A percentile compares a stretch with the other conserved stretches of the same genome.
Evolutionary conservation across 2,113 vertebrate genomes (phyloP).

Genomic region (Alces alces): DNA sequence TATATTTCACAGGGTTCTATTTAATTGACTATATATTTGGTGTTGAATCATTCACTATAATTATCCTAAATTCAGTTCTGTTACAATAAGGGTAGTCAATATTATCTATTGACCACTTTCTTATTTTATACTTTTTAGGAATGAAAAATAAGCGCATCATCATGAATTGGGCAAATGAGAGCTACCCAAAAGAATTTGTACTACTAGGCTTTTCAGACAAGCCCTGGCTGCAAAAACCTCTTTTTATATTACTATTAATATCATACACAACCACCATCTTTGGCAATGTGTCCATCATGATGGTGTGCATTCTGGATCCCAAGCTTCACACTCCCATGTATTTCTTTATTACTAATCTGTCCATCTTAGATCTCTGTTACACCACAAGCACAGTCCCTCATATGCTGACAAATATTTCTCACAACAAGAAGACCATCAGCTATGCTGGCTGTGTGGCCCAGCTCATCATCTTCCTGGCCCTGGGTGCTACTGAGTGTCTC

Average conservation of each 20-base stretch:
- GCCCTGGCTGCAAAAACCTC: neutral
- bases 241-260: neutral
- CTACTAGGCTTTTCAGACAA: conserved; percentile 45
- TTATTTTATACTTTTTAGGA: neutral
- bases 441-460: conserved; percentile 34
- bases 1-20: neutral
- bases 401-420: conserved; percentile 12
- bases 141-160: neutral
- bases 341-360: conserved; percentile 53
- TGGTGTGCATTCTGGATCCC: neutral
- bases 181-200: neutral
- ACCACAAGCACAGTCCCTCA: conserved; percentile 32
- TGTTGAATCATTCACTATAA: neutral
- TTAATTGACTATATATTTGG: neutral
- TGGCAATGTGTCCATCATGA: conserved; percentile 45
- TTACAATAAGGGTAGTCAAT: neutral
- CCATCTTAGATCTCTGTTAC: conserved; percentile 38
- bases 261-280: conserved; percentile 10
- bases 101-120: neutral
- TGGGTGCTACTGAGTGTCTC: conserved; percentile 26
- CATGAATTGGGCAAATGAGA: conserved; percentile 19
- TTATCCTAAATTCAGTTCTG: neutral
- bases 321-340: conserved; percentile 45
- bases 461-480: conserved; percentile 6
- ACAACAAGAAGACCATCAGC: neutral